These are phyloP conservation scores for Lasioglossum marginatum DNA, from an alignment of 2,888 invertebrate genomes.

Conservation along the genomic window DNA sequence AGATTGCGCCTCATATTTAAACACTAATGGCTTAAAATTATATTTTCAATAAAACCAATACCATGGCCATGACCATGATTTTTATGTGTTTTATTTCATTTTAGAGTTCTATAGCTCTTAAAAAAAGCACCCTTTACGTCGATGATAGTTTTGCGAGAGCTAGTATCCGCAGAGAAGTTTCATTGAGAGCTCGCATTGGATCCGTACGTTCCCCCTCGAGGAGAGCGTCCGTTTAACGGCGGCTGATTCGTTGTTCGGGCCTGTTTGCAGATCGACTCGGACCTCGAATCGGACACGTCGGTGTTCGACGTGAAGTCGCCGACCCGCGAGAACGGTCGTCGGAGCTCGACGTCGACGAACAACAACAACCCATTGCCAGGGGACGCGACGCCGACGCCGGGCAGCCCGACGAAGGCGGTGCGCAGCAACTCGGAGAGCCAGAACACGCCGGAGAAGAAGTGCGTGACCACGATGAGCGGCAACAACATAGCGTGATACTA, in stretches of 20 bases:
- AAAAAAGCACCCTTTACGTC: too few relatives aligned
- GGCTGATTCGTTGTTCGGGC: not conserved
- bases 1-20: too few relatives aligned
- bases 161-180: not conserved
- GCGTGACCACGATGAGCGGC: slow-evolving; percentile 87
- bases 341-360: slow-evolving; percentile 85
- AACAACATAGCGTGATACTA: slow-evolving; percentile 87
- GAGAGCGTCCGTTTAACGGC: not conserved
- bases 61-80: too few relatives aligned
- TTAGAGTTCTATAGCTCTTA: too few relatives aligned
- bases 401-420: slow-evolving; percentile 84
- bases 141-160: not conserved
- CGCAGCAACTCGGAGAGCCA: slow-evolving; percentile 86
- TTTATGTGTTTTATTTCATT: too few relatives aligned
- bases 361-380: slow-evolving; percentile 85
- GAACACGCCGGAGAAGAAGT: slow-evolving; percentile 86
- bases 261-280: slow-evolving; percentile 86
- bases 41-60: too few relatives aligned
- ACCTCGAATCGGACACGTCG: slow-evolving; percentile 87
- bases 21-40: too few relatives aligned
- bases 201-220: not conserved
- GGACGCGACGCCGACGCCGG: slow-evolving; percentile 83
- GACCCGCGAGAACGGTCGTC: slow-evolving; percentile 84
- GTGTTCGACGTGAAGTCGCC: slow-evolving; percentile 87
- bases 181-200: not conserved